phyloP scores from a whole-genome alignment of 2,888 invertebrate genomes.

The Troides oblongomaculatus region DNA sequence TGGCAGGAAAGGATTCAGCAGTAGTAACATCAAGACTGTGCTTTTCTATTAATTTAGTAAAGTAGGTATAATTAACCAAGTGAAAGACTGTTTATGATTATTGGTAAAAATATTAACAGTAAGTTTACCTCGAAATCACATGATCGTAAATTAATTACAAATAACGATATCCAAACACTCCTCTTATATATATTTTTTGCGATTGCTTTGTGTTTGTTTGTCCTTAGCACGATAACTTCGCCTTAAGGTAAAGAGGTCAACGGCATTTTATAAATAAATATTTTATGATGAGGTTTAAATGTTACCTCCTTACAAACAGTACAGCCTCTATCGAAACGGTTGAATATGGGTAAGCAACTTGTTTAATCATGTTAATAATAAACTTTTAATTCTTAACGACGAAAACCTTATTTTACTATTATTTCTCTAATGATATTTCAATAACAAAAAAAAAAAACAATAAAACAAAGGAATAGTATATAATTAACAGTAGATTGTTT shows the following conservation, averaged over 20 bases:
- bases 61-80: too few species aligned
- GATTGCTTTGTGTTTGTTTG: background rate
- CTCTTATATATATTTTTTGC: background rate
- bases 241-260: background rate
- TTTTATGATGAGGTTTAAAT: background rate
- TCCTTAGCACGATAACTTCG: background rate
- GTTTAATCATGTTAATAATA: background rate
- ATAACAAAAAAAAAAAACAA: background rate
- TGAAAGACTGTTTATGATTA: too few species aligned
- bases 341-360: background rate
- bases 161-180: background rate
- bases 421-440: background rate
- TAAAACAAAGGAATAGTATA: background rate
- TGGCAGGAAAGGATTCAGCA: too few species aligned
- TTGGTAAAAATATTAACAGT: background rate
- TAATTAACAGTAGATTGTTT: background rate
- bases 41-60: too few species aligned
- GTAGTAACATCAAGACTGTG: too few species aligned
- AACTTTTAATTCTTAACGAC: background rate
- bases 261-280: conserved; percentile 1
- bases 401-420: too few species aligned
- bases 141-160: background rate
- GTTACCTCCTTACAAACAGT: background rate
- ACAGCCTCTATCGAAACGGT: background rate
- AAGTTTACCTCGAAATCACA: background rate